Evolutionary conservation across 2,797 vertebrate species (phyloP).

Genomic region (Geotrypetes seraphini): DNA sequence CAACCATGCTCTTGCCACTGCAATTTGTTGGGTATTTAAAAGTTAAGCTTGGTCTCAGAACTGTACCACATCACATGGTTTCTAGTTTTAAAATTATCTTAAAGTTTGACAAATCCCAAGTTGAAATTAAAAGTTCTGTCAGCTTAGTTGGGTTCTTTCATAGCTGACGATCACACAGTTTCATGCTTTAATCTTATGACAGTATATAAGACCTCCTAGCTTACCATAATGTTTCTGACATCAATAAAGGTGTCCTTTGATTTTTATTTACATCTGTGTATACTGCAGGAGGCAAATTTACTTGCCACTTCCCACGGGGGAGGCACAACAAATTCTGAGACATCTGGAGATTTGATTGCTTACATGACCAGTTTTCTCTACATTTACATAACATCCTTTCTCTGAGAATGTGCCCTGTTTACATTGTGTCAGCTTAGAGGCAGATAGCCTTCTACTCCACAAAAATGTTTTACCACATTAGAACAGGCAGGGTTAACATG

Average conservation of each 20-base stretch:
- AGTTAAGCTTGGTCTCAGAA: slow-evolving; percentile 18
- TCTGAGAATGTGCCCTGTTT: no score
- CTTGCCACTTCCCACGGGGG: slow-evolving; percentile 9
- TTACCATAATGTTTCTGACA: slow-evolving; percentile 30
- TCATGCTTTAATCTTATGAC: slow-evolving; percentile 56
- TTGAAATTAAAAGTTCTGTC: slow-evolving; percentile 41
- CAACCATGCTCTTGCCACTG: no score
- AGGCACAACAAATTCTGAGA: no score
- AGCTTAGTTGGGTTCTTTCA: slow-evolving; percentile 42
- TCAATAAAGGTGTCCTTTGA: slow-evolving; percentile 33
- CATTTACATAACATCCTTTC: no score
- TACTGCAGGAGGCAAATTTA: slow-evolving; percentile 18
- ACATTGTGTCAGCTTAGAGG: no score
- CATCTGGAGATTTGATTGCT: slow-evolving; percentile 14
- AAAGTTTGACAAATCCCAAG: slow-evolving; percentile 30
- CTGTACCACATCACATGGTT: slow-evolving; percentile 8
- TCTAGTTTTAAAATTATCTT: slow-evolving; percentile 29
- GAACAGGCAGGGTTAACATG: no score
- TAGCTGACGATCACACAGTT: slow-evolving; percentile 47
- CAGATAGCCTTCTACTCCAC: no score
- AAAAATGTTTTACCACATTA: no score
- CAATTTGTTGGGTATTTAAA: neutral
- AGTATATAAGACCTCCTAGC: slow-evolving; percentile 46
- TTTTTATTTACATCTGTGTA: slow-evolving; percentile 40
- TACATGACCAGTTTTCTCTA: slow-evolving; percentile 3